These are phyloP conservation scores for Conchocele bisecta DNA, from an alignment of 2,888 invertebrate genomes.

Conservation along the genomic window DNA sequence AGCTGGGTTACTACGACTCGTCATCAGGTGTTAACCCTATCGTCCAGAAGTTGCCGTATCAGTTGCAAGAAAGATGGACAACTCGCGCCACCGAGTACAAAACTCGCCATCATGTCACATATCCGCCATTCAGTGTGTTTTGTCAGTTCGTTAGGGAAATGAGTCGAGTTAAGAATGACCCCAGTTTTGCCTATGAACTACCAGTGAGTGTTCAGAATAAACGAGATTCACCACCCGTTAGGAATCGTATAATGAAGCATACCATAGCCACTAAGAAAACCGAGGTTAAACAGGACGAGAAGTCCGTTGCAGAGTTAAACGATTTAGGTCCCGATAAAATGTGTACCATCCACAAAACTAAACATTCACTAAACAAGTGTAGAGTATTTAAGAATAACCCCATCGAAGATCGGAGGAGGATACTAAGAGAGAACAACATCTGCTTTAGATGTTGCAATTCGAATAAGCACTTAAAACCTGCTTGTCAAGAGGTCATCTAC, in stretches of 20 bases:
- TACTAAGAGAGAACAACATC: slow-evolving; percentile 4
- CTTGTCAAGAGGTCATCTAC: slow-evolving; percentile 4
- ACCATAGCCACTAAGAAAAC: neutral
- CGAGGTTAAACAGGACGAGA: too few species aligned
- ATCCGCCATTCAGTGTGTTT: slow-evolving; percentile 40
- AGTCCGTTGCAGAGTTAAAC: too few species aligned
- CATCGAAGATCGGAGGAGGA: slow-evolving; percentile 13
- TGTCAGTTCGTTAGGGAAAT: slow-evolving; percentile 24
- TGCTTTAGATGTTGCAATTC: slow-evolving; percentile 29
- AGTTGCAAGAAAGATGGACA: slow-evolving; percentile 44
- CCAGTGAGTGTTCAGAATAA: neutral
- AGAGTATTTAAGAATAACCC: slow-evolving; percentile 12
- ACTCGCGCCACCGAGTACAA: slow-evolving; percentile 38
- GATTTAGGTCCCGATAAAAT: neutral
- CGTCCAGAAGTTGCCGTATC: slow-evolving; percentile 34
- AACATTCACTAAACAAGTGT: slow-evolving; percentile 27
- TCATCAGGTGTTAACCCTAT: slow-evolving; percentile 9
- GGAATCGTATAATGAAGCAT: neutral
- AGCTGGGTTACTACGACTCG: slow-evolving; percentile 12
- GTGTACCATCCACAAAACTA: slow-evolving; percentile 6
- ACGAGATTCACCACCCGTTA: neutral
- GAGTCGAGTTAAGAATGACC: slow-evolving; percentile 46
- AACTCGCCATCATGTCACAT: slow-evolving; percentile 8
- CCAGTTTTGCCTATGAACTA: slow-evolving; percentile 14
- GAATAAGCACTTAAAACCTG: neutral